A percentile compares a stretch with the other conserved stretches of the same genome.
Conservation (phyloP, 2,888 invertebrate species). For the Lacanobia oleracea region DNA sequence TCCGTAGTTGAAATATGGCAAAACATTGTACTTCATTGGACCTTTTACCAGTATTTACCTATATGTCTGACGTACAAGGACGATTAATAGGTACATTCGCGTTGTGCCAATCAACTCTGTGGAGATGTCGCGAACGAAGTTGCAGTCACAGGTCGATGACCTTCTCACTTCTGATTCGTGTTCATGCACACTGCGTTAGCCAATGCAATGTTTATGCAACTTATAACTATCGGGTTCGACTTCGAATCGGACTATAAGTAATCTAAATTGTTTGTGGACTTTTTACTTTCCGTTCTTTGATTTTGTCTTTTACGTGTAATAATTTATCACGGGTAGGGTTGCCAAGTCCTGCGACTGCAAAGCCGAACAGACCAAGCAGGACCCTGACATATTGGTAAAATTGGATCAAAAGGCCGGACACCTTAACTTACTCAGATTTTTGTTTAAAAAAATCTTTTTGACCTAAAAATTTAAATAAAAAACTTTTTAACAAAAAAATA, state of each 20-base stretch:
- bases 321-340: neutral
- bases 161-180: constrained; percentile 14
- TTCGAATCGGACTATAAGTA: constrained; percentile 19
- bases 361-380: too few relatives aligned
- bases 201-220: constrained; percentile 18
- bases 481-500: too few relatives aligned
- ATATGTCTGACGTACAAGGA: neutral
- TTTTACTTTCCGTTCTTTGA: neutral
- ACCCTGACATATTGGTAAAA: too few relatives aligned
- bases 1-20: neutral
- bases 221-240: constrained; percentile 16
- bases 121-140: constrained; percentile 16
- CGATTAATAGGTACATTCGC: neutral
- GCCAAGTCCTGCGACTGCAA: too few relatives aligned
- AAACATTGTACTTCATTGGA: neutral
- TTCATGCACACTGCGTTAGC: neutral
- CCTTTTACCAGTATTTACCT: neutral
- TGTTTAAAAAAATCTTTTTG: too few relatives aligned
- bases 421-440: too few relatives aligned
- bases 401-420: too few relatives aligned
- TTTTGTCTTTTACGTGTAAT: neutral
- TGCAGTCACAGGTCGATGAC: constrained; percentile 19
- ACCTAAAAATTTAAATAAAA: too few relatives aligned
- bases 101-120: constrained; percentile 22
- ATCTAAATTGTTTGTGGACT: neutral